Base-by-base conservation (phyloP, 2,888 invertebrate species). In the Drosophila engyochracea region DNA sequence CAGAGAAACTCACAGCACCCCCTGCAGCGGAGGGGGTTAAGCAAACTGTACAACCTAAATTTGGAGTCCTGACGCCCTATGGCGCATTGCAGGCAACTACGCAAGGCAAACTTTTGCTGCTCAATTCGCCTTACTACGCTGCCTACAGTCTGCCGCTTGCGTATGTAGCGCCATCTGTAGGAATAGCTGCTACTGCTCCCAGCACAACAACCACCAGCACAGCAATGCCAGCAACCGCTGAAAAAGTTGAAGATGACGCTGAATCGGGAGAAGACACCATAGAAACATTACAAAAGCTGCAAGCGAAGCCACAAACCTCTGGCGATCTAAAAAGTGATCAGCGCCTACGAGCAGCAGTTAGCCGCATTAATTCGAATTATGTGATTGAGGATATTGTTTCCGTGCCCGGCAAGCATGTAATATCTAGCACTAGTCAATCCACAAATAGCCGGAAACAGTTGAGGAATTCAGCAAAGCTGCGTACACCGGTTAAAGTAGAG, bases 381-480 rank as follows among this genome's bases (percentile, higher is more conserved):
- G 77, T 91, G 14, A 91, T 93, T 28, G 93, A 93, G 55, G 90
- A 92, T 39, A 92, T 93, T 33, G 67, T 91, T 6, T 72, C 85
- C 0, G 80, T 93, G 55, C 92, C 93, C 4, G 93, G 91, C 53
- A 87, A 82, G 44, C 91, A 85, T 57, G 74, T 92, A 9, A 75
- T 81, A 37, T 90, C 92, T 33, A 76, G 75, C 31, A 74, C 39
- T 33, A 61, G 51, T 22, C 41, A 55, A 22, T 44, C 33, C n/a
- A 35, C 28, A 44, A 33, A 4, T 31, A 49, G 7, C 44, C 66
- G 41, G 41, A 52, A 47, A 30, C 70, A 59, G 30, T 30, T 63
- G 16, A 78, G 57, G 39, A 77, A 77, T 33, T 60, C 71, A 44
- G 64, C 14, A 3, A 85, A 85, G 30, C 35, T 69, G 19, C 64